phyloP scores from a whole-genome alignment of 1,140 invertebrate genomes.

The Diorhabda elongata region DNA sequence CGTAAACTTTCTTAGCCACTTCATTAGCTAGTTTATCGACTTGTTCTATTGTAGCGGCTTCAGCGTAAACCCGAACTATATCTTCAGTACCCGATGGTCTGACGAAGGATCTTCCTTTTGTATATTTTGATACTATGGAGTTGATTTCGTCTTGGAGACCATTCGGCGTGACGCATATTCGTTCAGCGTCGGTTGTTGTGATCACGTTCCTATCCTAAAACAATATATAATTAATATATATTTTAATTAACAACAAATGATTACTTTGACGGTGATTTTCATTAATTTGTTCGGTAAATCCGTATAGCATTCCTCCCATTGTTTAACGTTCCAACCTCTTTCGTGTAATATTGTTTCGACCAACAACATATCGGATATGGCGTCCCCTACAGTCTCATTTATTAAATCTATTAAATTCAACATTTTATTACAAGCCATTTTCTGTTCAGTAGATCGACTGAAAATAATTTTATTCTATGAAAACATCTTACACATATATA shows the following conservation, averaged over 20 bases:
- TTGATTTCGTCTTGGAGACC: conserved; percentile 84
- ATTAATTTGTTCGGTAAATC: conserved; percentile 87
- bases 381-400: conserved; percentile 96
- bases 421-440: conserved; percentile 58
- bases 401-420: conserved; percentile 75
- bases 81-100: conserved; percentile 97
- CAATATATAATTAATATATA: conserved; percentile 13
- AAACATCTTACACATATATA: no score
- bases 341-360: conserved; percentile 87
- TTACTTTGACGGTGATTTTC: conserved; percentile 77
- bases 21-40: conserved; percentile 70
- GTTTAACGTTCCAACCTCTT: conserved; percentile 69
- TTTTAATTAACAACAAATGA: neutral
- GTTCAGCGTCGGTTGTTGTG: conserved; percentile 81
- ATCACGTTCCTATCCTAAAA: conserved; percentile 77
- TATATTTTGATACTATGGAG: conserved; percentile 62
- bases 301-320: conserved; percentile 77
- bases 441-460: conserved; percentile 47
- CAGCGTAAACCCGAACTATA: conserved; percentile 92
- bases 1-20: conserved; percentile 70
- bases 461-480: neutral
- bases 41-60: conserved; percentile 74
- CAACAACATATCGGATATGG: conserved; percentile 90
- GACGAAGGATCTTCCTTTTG: conserved; percentile 80
- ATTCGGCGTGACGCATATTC: conserved; percentile 69